phyloP scores from a whole-genome alignment of 2,888 invertebrate genomes.

The Tetragonula carbonaria region DNA sequence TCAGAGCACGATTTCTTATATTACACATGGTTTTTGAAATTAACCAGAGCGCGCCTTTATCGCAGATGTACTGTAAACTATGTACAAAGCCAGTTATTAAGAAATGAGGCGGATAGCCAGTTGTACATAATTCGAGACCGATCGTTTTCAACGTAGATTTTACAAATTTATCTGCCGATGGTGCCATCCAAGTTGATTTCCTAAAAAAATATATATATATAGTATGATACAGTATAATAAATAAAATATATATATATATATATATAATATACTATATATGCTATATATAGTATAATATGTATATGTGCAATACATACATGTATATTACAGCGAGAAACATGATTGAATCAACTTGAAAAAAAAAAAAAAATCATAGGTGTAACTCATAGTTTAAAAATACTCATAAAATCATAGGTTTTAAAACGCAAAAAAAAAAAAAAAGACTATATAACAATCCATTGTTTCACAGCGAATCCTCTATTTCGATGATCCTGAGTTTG shows the following conservation, averaged over 20 bases:
- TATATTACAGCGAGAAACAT: too few relatives aligned
- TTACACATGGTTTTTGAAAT: constrained; percentile 88
- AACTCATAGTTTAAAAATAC: too few relatives aligned
- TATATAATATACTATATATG: too few relatives aligned
- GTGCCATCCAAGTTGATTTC: constrained; percentile 89
- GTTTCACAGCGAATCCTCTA: too few relatives aligned
- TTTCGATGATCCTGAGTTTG: too few relatives aligned
- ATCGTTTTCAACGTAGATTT: constrained; percentile 89
- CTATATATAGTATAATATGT: background rate
- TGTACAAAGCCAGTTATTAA: constrained; percentile 86
- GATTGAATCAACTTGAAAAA: too few relatives aligned
- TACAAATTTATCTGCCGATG: constrained; percentile 90
- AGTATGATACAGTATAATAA: background rate
- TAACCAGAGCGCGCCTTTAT: constrained; percentile 87
- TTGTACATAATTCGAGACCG: constrained; percentile 89
- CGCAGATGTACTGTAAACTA: constrained; percentile 85
- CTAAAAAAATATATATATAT: constrained; percentile 58
- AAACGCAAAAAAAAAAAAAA: too few relatives aligned
- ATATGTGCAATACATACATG: too few relatives aligned
- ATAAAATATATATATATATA: too few relatives aligned
- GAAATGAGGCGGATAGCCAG: constrained; percentile 91
- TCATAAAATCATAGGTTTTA: too few relatives aligned
- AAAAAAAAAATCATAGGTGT: too few relatives aligned
- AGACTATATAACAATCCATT: too few relatives aligned
- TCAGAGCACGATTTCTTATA: constrained; percentile 86